Percentiles rank a stretch among this genome's conserved stretches.
Conservation (phyloP, 2,888 invertebrate species). For the Leucophora obtusa region DNA sequence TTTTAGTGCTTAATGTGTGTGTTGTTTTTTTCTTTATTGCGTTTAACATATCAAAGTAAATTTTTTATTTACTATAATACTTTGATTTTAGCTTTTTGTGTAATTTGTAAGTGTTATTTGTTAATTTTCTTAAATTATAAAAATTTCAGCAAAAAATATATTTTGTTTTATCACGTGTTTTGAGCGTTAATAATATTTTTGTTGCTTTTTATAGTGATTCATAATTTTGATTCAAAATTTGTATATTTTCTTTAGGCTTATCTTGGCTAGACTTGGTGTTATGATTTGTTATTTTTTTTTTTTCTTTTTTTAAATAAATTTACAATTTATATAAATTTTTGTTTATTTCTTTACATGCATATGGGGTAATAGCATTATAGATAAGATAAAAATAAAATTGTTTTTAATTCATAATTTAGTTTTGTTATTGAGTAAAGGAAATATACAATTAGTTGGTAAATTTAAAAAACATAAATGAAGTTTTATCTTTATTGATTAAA, state of each 20-base stretch:
- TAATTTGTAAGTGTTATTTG: slow-evolving; percentile 53
- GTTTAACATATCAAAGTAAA: slow-evolving; percentile 28
- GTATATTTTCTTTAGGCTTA: slow-evolving; percentile 42
- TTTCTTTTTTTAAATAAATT: background rate
- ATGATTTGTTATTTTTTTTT: background rate
- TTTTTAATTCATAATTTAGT: no score
- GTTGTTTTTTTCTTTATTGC: slow-evolving; percentile 15
- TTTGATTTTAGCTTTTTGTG: background rate
- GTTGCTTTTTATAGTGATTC: slow-evolving; percentile 54
- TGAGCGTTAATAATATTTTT: slow-evolving; percentile 35
- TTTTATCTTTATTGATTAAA: no score
- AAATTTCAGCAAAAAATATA: slow-evolving; percentile 11
- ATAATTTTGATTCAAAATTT: slow-evolving; percentile 42
- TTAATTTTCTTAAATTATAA: slow-evolving; percentile 50
- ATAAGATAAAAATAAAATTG: no score
- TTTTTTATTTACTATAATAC: background rate
- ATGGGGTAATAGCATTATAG: no score
- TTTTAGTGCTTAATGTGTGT: slow-evolving; percentile 18
- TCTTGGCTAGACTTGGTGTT: slow-evolving; percentile 51
- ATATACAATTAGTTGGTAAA: no score
- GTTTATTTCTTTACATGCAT: no score
- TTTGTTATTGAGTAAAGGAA: no score
- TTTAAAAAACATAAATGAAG: no score
- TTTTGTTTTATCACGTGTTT: slow-evolving; percentile 50
- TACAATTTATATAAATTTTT: no score